phyloP scores from a whole-genome alignment of 2,888 invertebrate genomes.

The Macrosoma leucophasiata region DNA sequence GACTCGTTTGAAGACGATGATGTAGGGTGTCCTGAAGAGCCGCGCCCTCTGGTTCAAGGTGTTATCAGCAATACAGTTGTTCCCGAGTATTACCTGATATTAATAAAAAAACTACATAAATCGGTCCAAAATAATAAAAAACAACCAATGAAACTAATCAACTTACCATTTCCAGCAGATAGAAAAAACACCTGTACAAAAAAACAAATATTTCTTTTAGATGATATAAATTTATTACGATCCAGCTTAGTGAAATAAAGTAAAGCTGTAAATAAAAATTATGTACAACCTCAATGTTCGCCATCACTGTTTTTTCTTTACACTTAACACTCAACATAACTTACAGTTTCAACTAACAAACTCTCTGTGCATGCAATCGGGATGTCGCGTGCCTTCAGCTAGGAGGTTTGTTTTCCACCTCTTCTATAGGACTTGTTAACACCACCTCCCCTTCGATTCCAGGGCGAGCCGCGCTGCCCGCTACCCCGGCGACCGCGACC shows the following conservation, averaged over 20 bases:
- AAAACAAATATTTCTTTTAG: slow-evolving; percentile 42
- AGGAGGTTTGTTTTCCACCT: slow-evolving; percentile 52
- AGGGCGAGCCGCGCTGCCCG: slow-evolving; percentile 41
- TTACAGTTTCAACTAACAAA: too few species aligned
- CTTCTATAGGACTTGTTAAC: slow-evolving; percentile 54
- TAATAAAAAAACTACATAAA: slow-evolving; percentile 36
- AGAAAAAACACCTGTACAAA: slow-evolving; percentile 40
- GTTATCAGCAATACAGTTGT: neutral
- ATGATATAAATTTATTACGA: slow-evolving; percentile 62
- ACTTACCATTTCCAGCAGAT: slow-evolving; percentile 50
- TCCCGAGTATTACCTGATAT: slow-evolving; percentile 50
- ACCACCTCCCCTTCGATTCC: slow-evolving; percentile 49
- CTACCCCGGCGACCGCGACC: slow-evolving; percentile 33
- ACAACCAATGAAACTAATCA: slow-evolving; percentile 41
- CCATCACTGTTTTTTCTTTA: slow-evolving; percentile 51
- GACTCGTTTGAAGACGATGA: too few species aligned
- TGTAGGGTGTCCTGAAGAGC: too few species aligned
- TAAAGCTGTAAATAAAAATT: slow-evolving; percentile 64
- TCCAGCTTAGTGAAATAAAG: slow-evolving; percentile 55
- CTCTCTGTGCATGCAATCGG: slow-evolving; percentile 40
- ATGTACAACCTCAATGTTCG: slow-evolving; percentile 63
- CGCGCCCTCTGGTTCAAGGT: too few species aligned
- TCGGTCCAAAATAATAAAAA: slow-evolving; percentile 32
- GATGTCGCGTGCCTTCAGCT: slow-evolving; percentile 41
- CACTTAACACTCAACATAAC: slow-evolving; percentile 48